Evolutionary conservation across 1,140 invertebrate genomes (phyloP).

Genomic region (Mizuhopecten yessoensis): DNA sequence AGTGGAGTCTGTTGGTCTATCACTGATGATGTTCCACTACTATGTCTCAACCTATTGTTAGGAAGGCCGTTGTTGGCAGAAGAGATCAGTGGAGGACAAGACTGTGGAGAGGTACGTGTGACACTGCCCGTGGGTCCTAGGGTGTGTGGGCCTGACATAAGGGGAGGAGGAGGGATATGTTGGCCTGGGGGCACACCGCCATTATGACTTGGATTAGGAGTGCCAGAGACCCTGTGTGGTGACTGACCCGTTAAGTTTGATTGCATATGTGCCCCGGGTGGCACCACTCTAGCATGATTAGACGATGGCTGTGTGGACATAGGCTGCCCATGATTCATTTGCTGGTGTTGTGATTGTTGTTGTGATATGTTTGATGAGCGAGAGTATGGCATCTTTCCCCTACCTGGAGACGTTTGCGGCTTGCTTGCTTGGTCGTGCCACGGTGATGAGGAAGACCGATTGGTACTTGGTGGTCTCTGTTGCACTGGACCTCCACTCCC

Average conservation of each 20-base stretch:
- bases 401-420: not conserved
- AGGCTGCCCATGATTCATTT: not conserved
- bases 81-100: constrained; percentile 29
- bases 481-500: not conserved
- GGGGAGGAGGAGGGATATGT: constrained; percentile 57
- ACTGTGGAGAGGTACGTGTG: not conserved
- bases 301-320: constrained; percentile 41
- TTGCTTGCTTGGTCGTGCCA: not conserved
- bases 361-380: not conserved
- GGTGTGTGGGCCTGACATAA: constrained; percentile 61
- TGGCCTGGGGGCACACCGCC: not conserved
- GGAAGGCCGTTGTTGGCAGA: constrained; percentile 46
- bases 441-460: not conserved
- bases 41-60: not conserved
- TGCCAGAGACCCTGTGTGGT: not conserved
- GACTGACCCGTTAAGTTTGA: constrained; percentile 2
- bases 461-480: not conserved
- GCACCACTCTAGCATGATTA: not conserved
- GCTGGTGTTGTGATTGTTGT: constrained; percentile 9
- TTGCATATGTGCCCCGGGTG: constrained; percentile 37
- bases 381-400: constrained; percentile 11
- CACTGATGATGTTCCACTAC: not conserved
- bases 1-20: not conserved
- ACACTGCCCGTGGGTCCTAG: constrained; percentile 5
- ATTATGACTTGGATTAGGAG: not conserved